Conservation (phyloP, 2,888 invertebrate genomes). For the Pseudanteris insignis region DNA sequence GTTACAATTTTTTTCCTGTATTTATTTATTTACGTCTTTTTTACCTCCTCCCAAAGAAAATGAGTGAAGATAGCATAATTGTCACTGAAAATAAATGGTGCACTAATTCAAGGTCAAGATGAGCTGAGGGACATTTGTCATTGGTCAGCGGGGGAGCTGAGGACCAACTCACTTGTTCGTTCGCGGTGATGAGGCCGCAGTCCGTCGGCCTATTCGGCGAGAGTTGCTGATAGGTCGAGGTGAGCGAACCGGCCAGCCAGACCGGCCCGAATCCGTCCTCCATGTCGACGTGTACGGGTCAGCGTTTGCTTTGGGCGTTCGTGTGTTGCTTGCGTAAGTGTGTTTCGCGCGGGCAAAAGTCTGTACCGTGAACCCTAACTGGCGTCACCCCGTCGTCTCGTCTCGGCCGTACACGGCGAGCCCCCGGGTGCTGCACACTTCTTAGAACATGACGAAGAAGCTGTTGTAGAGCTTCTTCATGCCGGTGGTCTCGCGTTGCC, state of each 20-base stretch:
- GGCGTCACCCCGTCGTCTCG: too few relatives aligned
- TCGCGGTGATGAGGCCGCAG: constrained; percentile 52
- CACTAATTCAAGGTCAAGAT: too few relatives aligned
- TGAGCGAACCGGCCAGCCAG: constrained; percentile 58
- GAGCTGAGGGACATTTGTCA: too few relatives aligned
- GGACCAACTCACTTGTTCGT: constrained; percentile 57
- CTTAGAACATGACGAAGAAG: constrained; percentile 87
- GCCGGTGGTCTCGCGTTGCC: constrained; percentile 84
- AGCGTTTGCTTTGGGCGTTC: too few relatives aligned
- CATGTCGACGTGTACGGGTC: constrained; percentile 55
- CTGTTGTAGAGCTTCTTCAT: constrained; percentile 89
- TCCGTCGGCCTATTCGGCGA: constrained; percentile 56
- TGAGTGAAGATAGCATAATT: too few relatives aligned
- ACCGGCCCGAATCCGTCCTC: constrained; percentile 57
- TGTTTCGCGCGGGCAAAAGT: too few relatives aligned
- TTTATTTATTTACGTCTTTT: too few relatives aligned
- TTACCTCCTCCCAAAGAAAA: too few relatives aligned
- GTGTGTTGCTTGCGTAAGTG: too few relatives aligned
- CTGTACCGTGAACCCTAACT: too few relatives aligned
- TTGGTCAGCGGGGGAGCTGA: background rate
- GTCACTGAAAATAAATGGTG: background rate
- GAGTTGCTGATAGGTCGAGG: constrained; percentile 59
- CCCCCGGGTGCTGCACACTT: constrained; percentile 14
- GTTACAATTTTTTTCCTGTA: constrained; percentile 1
- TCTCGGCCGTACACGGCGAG: constrained; percentile 4